phyloP scores from a whole-genome alignment of 2,797 vertebrate species.

The Gambelia wislizenii region DNA sequence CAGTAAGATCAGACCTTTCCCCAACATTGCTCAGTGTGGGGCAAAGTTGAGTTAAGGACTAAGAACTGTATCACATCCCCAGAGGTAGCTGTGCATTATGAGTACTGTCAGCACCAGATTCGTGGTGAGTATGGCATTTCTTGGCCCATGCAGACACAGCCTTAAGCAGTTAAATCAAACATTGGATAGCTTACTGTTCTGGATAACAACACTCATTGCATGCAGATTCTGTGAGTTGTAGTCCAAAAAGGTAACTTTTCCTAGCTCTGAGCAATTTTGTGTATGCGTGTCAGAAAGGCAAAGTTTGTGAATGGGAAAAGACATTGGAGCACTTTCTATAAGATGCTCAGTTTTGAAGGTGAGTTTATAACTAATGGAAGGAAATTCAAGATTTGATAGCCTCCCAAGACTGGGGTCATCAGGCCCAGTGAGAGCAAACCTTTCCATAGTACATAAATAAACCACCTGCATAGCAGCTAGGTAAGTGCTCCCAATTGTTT shows the following conservation, averaged over 20 bases:
- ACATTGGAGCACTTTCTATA: background rate
- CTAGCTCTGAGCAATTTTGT: background rate
- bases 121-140: too few species aligned
- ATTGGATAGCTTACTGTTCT: background rate
- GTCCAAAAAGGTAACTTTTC: background rate
- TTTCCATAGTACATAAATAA: background rate
- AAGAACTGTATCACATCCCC: too few species aligned
- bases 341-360: fast-evolving
- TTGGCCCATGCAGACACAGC: too few species aligned
- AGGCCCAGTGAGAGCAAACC: background rate
- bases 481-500: fast-evolving
- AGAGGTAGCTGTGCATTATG: too few species aligned
- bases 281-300: background rate
- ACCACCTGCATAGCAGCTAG: background rate
- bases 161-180: background rate
- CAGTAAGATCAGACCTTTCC: too few species aligned
- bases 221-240: background rate
- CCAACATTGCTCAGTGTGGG: too few species aligned
- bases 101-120: too few species aligned
- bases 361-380: fast-evolving
- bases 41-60: too few species aligned
- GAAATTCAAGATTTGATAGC: fast-evolving
- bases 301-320: background rate
- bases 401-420: background rate
- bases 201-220: background rate